These are phyloP conservation scores for Amphiprion percula DNA, from an alignment of 2,113 vertebrate genomes.

Conservation along the genomic window DNA sequence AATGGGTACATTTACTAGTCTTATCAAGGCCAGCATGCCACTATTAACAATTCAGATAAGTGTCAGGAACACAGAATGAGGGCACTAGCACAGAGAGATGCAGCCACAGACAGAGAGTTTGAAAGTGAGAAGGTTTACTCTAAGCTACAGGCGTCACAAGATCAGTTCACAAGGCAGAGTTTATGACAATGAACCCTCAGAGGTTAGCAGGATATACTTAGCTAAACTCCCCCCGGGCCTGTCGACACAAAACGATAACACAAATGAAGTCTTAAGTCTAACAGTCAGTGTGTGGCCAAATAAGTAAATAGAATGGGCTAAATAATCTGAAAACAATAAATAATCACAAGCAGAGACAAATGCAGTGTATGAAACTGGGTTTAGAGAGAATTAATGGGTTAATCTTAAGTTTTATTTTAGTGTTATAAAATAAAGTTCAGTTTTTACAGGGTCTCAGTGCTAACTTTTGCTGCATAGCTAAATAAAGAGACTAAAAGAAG, in stretches of 20 bases:
- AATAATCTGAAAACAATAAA: background rate
- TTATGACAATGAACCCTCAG: slow-evolving; percentile 13
- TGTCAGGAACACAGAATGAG: slow-evolving; percentile 2
- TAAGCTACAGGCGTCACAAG: slow-evolving; percentile 48
- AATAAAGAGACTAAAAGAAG: background rate
- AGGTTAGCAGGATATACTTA: slow-evolving; percentile 28
- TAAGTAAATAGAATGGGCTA: background rate
- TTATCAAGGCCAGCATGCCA: background rate
- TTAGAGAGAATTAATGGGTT: background rate
- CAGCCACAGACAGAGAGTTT: slow-evolving; percentile 9
- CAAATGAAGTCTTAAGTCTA: background rate
- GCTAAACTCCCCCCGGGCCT: background rate
- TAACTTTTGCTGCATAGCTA: background rate
- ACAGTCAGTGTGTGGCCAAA: background rate
- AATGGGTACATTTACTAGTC: slow-evolving; percentile 7
- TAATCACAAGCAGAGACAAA: background rate
- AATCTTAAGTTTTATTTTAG: slow-evolving; percentile 7
- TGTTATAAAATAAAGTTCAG: background rate
- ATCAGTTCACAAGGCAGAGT: slow-evolving; percentile 28
- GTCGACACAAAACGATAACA: background rate
- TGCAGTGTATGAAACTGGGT: background rate
- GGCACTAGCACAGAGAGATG: background rate
- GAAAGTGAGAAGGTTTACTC: slow-evolving; percentile 15
- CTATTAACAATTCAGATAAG: slow-evolving; percentile 30
- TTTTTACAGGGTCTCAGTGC: background rate